Percentiles rank a stretch among this genome's conserved stretches.
These are phyloP conservation scores for Tragelaphus buxtoni DNA, from an alignment of 2,113 vertebrate species.

Conservation along the genomic window DNA sequence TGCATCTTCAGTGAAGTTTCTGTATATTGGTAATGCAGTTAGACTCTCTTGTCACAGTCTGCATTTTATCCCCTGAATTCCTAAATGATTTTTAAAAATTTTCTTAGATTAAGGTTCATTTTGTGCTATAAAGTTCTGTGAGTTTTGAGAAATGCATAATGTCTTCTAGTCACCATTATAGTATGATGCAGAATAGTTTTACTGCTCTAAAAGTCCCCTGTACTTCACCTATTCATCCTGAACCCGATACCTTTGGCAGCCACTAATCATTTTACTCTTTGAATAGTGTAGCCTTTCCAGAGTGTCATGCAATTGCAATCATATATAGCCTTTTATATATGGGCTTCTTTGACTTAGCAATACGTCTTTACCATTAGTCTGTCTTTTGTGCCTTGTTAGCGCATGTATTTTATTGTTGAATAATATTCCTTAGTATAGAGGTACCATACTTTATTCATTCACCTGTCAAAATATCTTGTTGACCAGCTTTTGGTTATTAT, in stretches of 20 bases:
- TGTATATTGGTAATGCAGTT: background rate
- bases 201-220: background rate
- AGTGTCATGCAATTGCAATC: background rate
- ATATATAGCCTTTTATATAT: background rate
- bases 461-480: background rate
- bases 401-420: background rate
- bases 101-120: background rate
- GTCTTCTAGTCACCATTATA: background rate
- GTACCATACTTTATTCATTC: background rate
- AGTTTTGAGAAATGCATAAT: background rate
- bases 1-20: background rate
- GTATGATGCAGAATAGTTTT: background rate
- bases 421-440: background rate
- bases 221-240: background rate
- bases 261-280: background rate
- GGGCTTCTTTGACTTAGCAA: background rate
- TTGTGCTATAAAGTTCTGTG: background rate
- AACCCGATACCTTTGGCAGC: background rate
- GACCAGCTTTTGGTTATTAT: background rate
- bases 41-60: background rate
- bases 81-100: background rate
- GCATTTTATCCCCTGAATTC: background rate
- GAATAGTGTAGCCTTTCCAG: background rate
- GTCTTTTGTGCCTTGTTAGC: background rate
- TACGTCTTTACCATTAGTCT: background rate